Evolutionary conservation across 2,888 invertebrate species (phyloP).

Genomic region (Thysanoteuthis rhombus): DNA sequence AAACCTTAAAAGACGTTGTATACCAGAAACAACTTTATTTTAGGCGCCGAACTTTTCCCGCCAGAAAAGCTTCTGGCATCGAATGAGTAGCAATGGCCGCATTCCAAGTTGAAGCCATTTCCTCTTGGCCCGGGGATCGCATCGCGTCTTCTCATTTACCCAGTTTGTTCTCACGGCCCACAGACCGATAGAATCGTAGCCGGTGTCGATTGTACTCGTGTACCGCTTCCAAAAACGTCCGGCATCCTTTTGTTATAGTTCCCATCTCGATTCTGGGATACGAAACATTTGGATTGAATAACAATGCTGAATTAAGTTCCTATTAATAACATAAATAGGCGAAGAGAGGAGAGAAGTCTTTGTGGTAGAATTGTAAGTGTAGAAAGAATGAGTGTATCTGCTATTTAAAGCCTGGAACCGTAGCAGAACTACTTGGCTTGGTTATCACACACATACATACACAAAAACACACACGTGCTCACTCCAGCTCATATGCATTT

Average conservation of each 20-base stretch:
- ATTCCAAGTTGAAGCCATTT: neutral
- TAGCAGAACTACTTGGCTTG: neutral
- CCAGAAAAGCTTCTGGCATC: neutral
- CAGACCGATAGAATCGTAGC: neutral
- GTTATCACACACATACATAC: too few species aligned
- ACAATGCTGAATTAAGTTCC: neutral
- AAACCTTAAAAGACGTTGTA: neutral
- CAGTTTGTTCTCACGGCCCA: neutral
- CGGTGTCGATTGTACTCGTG: neutral
- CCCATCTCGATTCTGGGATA: neutral
- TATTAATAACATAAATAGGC: neutral
- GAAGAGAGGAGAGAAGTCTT: neutral
- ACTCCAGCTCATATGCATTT: too few species aligned
- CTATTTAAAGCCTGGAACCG: neutral
- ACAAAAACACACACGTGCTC: too few species aligned
- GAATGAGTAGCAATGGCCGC: neutral
- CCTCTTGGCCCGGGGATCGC: neutral
- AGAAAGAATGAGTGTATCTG: neutral
- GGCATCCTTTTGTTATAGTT: neutral
- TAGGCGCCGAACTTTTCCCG: neutral
- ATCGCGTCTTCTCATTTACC: neutral
- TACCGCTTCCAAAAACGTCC: neutral
- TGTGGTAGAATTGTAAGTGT: neutral
- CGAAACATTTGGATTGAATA: neutral
- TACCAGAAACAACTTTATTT: neutral